Conservation (phyloP, 2,797 vertebrate genomes). For the Oryzias dopingdopingensis region DNA sequence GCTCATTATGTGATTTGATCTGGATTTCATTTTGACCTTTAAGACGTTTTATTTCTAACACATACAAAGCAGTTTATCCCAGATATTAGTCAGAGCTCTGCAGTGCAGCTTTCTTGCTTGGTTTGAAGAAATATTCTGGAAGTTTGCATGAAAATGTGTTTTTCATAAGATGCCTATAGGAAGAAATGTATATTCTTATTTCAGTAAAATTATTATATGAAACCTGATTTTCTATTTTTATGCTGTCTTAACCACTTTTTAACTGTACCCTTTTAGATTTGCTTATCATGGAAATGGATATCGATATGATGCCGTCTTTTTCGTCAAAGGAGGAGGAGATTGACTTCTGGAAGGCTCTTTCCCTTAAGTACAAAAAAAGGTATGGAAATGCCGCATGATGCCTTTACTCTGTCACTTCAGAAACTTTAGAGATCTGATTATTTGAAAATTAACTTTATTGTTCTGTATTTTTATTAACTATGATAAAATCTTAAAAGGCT, state of each 20-base stretch:
- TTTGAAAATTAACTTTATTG: neutral
- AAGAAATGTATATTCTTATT: too few relatives aligned
- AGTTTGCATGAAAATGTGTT: too few relatives aligned
- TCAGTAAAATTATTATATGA: neutral
- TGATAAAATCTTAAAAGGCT: too few relatives aligned
- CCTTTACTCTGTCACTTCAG: neutral
- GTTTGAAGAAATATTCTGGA: too few relatives aligned
- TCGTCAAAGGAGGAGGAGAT: slow-evolving; percentile 92
- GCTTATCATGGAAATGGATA: slow-evolving; percentile 87
- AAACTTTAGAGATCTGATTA: neutral
- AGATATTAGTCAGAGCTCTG: too few relatives aligned
- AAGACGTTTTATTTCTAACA: too few relatives aligned
- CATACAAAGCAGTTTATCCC: too few relatives aligned
- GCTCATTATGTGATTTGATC: too few relatives aligned
- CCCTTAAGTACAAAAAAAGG: slow-evolving; percentile 89
- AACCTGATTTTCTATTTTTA: neutral
- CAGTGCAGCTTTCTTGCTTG: too few relatives aligned
- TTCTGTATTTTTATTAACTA: too few relatives aligned
- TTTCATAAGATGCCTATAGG: too few relatives aligned
- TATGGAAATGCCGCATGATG: slow-evolving; percentile 37
- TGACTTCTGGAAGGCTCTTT: slow-evolving; percentile 88
- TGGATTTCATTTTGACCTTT: too few relatives aligned
- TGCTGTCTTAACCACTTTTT: neutral
- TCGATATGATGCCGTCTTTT: slow-evolving; percentile 83
- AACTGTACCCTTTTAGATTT: slow-evolving; percentile 48